These are phyloP conservation scores for Picathartes gymnocephalus DNA, from an alignment of 2,113 vertebrate species.

Conservation along the genomic window DNA sequence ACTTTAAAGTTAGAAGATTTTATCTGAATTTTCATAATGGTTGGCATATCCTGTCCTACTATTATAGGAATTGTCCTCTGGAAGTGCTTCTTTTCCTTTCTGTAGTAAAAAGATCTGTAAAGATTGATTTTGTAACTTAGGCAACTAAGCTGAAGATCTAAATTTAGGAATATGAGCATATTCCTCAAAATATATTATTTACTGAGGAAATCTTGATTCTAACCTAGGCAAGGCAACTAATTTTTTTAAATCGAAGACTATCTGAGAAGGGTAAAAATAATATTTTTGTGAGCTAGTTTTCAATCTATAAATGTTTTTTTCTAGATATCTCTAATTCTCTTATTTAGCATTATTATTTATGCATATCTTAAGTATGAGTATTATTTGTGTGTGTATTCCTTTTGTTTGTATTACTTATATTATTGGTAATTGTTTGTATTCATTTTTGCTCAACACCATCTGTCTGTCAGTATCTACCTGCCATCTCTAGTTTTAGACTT, in stretches of 20 bases:
- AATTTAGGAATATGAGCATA: neutral
- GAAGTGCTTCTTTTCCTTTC: neutral
- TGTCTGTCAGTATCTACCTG: conserved; percentile 9
- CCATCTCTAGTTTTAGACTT: neutral
- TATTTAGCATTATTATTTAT: neutral
- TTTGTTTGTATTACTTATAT: neutral
- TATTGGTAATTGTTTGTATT: neutral
- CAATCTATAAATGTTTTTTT: neutral
- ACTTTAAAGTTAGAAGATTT: neutral
- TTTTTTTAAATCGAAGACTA: neutral
- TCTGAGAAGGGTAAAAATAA: neutral
- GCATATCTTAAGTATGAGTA: neutral
- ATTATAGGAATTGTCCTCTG: neutral
- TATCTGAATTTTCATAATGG: neutral
- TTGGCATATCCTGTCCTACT: neutral
- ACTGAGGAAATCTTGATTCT: neutral
- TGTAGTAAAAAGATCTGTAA: neutral
- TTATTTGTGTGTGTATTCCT: neutral
- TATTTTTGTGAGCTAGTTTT: neutral
- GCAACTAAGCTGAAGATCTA: neutral
- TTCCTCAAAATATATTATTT: neutral
- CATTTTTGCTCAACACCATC: conserved; percentile 9
- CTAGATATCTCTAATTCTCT: neutral
- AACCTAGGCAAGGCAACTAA: neutral
- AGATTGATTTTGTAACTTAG: neutral